Evolutionary conservation across 2,888 invertebrate species (phyloP).

Genomic region (Drosophila mercatorum): DNA sequence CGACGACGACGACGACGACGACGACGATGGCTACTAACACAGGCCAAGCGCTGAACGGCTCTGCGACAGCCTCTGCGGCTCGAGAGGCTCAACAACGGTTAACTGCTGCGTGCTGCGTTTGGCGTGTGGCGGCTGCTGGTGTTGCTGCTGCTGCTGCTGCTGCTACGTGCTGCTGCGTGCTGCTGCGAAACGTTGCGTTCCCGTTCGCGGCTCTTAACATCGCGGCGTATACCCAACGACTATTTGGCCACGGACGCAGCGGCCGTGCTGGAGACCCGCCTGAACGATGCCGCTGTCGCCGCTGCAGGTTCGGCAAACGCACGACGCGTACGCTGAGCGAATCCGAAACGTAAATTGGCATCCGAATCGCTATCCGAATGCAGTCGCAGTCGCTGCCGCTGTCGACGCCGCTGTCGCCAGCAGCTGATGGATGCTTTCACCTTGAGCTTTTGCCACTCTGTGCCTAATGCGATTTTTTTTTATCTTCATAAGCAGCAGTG

Average conservation of each 20-base stretch:
- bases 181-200: slow-evolving; percentile 58
- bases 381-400: slow-evolving; percentile 35
- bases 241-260: slow-evolving; percentile 73
- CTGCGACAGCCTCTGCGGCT: slow-evolving; percentile 17
- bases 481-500: slow-evolving; percentile 29
- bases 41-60: slow-evolving; percentile 28
- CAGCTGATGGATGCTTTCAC: slow-evolving; percentile 67
- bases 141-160: slow-evolving; percentile 37
- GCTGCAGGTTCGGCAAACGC: slow-evolving; percentile 56
- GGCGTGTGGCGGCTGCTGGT: slow-evolving; percentile 23
- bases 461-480: slow-evolving; percentile 42
- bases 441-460: slow-evolving; percentile 63
- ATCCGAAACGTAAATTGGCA: slow-evolving; percentile 56
- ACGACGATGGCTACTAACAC: slow-evolving; percentile 25
- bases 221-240: slow-evolving; percentile 84
- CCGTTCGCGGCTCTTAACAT: slow-evolving; percentile 83
- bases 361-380: slow-evolving; percentile 56
- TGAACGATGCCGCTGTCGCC: slow-evolving; percentile 32
- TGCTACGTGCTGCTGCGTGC: slow-evolving; percentile 42
- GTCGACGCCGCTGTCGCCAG: not conserved
- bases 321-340: slow-evolving; percentile 58
- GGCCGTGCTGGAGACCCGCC: slow-evolving; percentile 79
- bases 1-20: slow-evolving; percentile 21
- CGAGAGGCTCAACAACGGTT: slow-evolving; percentile 22
- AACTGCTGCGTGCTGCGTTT: slow-evolving; percentile 42